Percentiles rank a stretch among this genome's conserved stretches.
These are phyloP conservation scores for Dilophus febrilis DNA, from an alignment of 2,888 invertebrate genomes.

Conservation along the genomic window DNA sequence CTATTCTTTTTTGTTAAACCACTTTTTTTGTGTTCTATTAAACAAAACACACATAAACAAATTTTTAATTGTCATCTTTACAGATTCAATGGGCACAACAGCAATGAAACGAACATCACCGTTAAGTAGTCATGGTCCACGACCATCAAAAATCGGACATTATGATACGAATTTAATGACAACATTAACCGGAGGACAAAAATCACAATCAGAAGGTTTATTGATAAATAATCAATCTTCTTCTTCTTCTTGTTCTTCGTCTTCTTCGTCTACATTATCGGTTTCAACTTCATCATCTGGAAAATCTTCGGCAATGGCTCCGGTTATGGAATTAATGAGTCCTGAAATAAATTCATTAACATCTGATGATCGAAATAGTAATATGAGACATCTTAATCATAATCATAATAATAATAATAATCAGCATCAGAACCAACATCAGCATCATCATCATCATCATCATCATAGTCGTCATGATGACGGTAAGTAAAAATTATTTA, in stretches of 20 bases:
- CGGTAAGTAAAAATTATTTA: too few species aligned
- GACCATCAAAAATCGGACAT: conserved; percentile 29
- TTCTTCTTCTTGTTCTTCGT: too few species aligned
- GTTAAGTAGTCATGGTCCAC: conserved; percentile 32
- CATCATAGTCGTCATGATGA: too few species aligned
- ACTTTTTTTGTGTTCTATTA: not conserved
- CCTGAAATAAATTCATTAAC: conserved; percentile 50
- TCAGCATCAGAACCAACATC: too few species aligned
- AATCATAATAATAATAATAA: too few species aligned
- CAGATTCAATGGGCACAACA: too few species aligned
- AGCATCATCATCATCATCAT: too few species aligned
- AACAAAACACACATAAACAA: not conserved
- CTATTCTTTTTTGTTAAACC: too few species aligned
- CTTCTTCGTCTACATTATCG: conserved; percentile 17
- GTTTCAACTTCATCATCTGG: conserved; percentile 4
- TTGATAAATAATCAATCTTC: too few species aligned
- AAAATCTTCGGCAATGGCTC: conserved; percentile 6
- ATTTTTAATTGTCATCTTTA: not conserved
- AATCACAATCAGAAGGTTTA: too few species aligned
- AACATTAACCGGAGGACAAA: too few species aligned
- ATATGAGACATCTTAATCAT: conserved; percentile 7
- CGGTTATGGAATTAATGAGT: conserved; percentile 33
- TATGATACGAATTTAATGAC: conserved; percentile 17
- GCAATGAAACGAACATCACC: conserved; percentile 35
- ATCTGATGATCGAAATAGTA: conserved; percentile 31